phyloP scores from a whole-genome alignment of 2,113 vertebrate species.

The Lamprotornis superbus region DNA sequence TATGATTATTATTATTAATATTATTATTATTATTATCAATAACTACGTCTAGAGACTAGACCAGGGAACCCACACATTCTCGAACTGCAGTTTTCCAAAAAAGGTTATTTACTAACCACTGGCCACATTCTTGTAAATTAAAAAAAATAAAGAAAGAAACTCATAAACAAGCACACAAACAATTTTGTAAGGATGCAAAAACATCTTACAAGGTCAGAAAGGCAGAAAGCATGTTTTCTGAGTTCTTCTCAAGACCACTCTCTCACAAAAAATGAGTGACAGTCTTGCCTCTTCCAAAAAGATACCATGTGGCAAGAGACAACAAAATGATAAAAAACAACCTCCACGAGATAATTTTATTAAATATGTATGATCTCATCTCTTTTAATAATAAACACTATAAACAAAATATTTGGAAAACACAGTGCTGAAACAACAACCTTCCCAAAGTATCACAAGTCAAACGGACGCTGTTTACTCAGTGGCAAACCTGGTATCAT shows the following conservation, averaged over 20 bases:
- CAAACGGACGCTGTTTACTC: conserved; percentile 2
- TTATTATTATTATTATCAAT: neutral
- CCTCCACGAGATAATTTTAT: neutral
- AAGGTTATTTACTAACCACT: neutral
- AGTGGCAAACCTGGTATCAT: conserved; percentile 56
- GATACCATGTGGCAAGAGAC: neutral
- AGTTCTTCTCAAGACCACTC: neutral
- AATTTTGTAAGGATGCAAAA: neutral
- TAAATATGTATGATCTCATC: neutral
- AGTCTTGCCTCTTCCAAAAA: neutral
- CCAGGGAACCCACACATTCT: neutral
- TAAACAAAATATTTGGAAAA: conserved; percentile 47
- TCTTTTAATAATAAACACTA: conserved; percentile 37
- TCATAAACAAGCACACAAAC: neutral
- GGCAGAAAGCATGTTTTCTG: neutral
- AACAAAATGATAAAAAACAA: conserved; percentile 15
- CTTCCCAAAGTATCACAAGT: neutral
- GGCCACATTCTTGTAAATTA: neutral
- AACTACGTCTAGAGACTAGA: neutral
- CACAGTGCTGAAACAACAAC: conserved; percentile 29
- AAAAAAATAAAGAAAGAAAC: neutral
- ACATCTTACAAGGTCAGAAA: neutral
- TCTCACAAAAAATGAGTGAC: neutral
- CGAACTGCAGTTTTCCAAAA: neutral
- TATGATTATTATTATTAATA: neutral